Conservation (phyloP, 2,888 invertebrate genomes). For the Apotomis capreana region DNA sequence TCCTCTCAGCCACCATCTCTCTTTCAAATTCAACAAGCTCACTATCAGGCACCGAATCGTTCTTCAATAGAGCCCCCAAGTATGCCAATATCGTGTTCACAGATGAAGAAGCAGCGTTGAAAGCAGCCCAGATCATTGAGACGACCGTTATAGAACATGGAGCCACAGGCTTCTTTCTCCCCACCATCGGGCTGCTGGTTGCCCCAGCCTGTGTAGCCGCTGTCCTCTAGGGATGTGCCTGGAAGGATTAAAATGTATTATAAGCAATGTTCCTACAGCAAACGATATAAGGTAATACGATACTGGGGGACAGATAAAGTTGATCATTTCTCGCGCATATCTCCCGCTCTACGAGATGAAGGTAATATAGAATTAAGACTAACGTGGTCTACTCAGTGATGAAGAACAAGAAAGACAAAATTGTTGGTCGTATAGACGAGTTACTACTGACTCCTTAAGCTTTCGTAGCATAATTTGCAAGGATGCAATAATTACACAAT, state of each 20-base stretch:
- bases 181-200: constrained; percentile 64
- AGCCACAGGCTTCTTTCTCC: constrained; percentile 62
- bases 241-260: constrained; percentile 37
- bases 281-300: background rate
- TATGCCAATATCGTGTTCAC: constrained; percentile 63
- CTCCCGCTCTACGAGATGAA: too few species aligned
- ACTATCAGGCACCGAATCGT: constrained; percentile 41
- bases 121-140: constrained; percentile 65
- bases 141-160: constrained; percentile 66
- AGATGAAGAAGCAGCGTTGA: constrained; percentile 63
- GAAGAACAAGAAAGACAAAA: too few species aligned
- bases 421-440: too few species aligned
- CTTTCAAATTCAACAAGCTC: background rate
- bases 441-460: too few species aligned
- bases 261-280: background rate
- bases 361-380: too few species aligned
- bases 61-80: constrained; percentile 43
- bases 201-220: constrained; percentile 64
- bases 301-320: too few species aligned
- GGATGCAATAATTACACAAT: too few species aligned
- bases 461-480: too few species aligned
- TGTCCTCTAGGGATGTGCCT: constrained; percentile 57
- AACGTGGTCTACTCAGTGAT: too few species aligned
- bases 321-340: too few species aligned
- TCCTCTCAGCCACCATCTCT: background rate